Evolutionary conservation across 23 tunicate genomes (phyloP).

Genomic region (Corella eumyota): DNA sequence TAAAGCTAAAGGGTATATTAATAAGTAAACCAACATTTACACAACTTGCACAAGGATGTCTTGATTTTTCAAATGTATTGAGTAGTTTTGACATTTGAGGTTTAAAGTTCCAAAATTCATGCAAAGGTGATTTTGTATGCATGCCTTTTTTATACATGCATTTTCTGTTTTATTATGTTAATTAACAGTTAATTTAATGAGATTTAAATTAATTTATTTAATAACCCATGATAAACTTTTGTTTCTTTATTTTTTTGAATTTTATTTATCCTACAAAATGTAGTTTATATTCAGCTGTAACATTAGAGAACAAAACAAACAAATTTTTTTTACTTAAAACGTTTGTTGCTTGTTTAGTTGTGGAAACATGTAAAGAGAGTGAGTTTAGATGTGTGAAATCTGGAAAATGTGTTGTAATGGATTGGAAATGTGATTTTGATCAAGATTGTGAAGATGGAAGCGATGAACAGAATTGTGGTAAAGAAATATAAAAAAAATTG

Average conservation of each 20-base stretch:
- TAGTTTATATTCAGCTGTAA: neutral
- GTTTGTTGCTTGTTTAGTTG: too few species aligned
- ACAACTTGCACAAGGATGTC: too few species aligned
- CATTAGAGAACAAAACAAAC: neutral
- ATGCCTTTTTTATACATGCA: too few species aligned
- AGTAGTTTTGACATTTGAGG: too few species aligned
- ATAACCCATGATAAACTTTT: neutral
- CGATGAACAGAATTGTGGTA: constrained; percentile 51
- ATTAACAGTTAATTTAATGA: too few species aligned
- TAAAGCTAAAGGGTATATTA: neutral
- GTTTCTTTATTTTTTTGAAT: neutral
- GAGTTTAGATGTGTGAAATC: constrained; percentile 26
- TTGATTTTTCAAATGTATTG: too few species aligned
- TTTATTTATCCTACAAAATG: neutral
- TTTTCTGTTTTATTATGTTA: too few species aligned
- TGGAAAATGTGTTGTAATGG: constrained; percentile 23
- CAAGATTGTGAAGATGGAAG: constrained; percentile 54
- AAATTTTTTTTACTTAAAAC: too few species aligned
- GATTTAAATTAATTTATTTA: neutral
- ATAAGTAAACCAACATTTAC: neutral
- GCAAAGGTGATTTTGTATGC: too few species aligned
- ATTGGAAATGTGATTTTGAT: constrained; percentile 58
- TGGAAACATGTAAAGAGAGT: neutral
- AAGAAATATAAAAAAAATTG: neutral
- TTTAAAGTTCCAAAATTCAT: too few species aligned